phyloP scores from a whole-genome alignment of 2,888 invertebrate genomes.

The Drosophila paranaensis region DNA sequence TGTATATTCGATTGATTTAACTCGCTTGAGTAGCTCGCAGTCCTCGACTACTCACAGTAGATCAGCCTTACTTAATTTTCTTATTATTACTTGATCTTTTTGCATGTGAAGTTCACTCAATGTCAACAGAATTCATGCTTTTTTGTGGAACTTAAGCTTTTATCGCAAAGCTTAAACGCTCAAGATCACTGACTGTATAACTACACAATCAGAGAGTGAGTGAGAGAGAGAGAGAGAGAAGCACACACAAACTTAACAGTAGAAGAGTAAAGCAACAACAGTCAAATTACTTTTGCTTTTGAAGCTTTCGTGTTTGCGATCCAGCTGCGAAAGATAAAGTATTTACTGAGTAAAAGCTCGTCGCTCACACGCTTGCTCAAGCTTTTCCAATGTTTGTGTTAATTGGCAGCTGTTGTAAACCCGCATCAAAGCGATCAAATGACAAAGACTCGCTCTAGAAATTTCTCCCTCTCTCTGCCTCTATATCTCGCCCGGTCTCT shows the following conservation, averaged over 20 bases:
- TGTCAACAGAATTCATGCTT: neutral
- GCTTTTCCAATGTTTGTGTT: constrained; percentile 6
- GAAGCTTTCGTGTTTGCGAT: neutral
- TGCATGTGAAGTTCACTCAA: neutral
- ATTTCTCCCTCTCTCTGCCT: neutral
- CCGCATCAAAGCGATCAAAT: neutral
- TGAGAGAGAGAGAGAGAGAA: neutral
- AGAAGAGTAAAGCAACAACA: too few relatives aligned
- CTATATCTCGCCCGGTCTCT: neutral
- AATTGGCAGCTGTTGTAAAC: constrained; percentile 3
- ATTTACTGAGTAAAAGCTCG: constrained; percentile 1
- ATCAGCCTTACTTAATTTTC: neutral
- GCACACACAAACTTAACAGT: too few relatives aligned
- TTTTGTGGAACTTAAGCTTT: neutral
- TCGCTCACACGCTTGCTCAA: neutral
- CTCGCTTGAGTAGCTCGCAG: too few relatives aligned
- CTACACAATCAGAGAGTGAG: too few relatives aligned
- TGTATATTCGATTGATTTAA: too few relatives aligned
- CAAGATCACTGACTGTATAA: neutral
- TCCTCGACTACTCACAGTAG: neutral
- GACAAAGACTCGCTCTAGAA: neutral
- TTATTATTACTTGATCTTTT: neutral
- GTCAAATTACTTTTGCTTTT: neutral
- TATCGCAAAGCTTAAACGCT: neutral
- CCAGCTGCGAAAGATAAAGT: neutral